A percentile compares a stretch with the other conserved stretches of the same genome.
Evolutionary conservation across 2,113 vertebrate species (phyloP).

Genomic region (Paradoxurus hermaphroditus): DNA sequence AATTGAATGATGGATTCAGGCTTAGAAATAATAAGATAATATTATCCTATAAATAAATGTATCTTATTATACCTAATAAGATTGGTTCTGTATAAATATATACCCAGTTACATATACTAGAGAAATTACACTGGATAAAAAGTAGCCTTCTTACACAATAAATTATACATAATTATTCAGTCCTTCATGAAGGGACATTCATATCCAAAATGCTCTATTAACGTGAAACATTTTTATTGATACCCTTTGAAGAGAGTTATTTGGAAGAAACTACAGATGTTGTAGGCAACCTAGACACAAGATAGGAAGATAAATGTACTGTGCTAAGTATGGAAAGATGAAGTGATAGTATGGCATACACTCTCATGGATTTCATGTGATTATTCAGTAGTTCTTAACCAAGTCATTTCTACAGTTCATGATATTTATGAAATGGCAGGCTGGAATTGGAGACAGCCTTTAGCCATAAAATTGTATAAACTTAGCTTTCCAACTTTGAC

Average conservation of each 20-base stretch:
- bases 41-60: not conserved
- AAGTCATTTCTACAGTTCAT: not conserved
- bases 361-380: not conserved
- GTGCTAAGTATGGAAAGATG: not conserved
- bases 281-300: not conserved
- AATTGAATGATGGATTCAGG: not conserved
- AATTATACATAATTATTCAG: not conserved
- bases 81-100: not conserved
- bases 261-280: not conserved
- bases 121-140: not conserved
- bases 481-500: not conserved
- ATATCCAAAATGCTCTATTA: not conserved
- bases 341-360: not conserved
- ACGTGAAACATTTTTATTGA: not conserved
- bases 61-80: not conserved
- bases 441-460: not conserved
- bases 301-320: not conserved
- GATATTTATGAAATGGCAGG: not conserved
- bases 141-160: not conserved
- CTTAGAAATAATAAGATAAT: not conserved
- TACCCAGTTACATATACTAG: not conserved
- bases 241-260: not conserved
- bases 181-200: not conserved
- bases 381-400: not conserved
- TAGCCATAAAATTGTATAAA: not conserved